Evolutionary conservation across 1,140 invertebrate genomes (phyloP).

Genomic region (Aplysia californica): DNA sequence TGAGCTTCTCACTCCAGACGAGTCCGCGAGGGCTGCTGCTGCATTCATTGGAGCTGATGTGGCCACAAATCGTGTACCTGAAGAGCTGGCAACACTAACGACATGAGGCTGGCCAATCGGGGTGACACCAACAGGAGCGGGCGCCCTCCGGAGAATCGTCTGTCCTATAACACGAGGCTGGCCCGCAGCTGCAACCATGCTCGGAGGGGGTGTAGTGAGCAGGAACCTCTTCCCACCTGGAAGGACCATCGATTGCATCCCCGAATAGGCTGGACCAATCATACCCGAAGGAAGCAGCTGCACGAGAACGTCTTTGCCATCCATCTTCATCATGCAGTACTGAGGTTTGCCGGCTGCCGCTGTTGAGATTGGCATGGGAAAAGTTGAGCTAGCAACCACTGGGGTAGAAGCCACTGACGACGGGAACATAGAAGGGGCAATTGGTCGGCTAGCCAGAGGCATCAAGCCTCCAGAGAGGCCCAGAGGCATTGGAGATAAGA

Average conservation of each 20-base stretch:
- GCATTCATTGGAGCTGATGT: too few relatives aligned
- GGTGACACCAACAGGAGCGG: too few relatives aligned
- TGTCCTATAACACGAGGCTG: too few relatives aligned
- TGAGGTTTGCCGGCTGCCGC: not conserved
- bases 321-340: constrained; percentile 1
- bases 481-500: not conserved
- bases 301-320: constrained; percentile 17
- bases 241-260: not conserved
- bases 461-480: not conserved
- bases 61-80: too few relatives aligned
- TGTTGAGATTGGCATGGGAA: not conserved
- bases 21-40: too few relatives aligned
- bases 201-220: too few relatives aligned
- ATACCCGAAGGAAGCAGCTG: not conserved
- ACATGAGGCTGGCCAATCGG: too few relatives aligned
- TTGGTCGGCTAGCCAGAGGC: not conserved
- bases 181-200: too few relatives aligned
- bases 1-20: too few relatives aligned
- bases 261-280: not conserved
- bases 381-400: not conserved
- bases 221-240: not conserved
- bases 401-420: not conserved
- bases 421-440: not conserved
- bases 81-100: too few relatives aligned
- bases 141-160: too few relatives aligned